Percentiles rank a stretch among this genome's conserved stretches.
phyloP scores from a whole-genome alignment of 2,113 vertebrate species.

The Nibea albiflora region DNA sequence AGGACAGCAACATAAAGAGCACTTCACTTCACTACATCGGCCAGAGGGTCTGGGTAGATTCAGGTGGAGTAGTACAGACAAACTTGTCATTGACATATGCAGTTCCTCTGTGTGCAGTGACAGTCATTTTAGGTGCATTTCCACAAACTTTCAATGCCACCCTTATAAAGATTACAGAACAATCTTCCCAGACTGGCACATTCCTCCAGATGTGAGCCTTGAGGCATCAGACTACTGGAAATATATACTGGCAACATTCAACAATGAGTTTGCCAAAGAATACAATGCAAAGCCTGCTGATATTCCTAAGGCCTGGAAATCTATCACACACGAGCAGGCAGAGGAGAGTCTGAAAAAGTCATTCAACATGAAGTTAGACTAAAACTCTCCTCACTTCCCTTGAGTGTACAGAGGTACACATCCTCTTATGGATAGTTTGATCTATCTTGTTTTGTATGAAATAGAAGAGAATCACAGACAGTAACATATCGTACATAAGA shows the following conservation, averaged over 20 bases:
- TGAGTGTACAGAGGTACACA: neutral
- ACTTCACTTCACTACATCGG: conserved; percentile 71
- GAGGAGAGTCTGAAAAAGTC: conserved; percentile 63
- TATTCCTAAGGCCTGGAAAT: conserved; percentile 68
- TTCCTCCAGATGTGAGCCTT: no score
- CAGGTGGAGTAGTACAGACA: accelerated
- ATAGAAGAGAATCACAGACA: neutral
- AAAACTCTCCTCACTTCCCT: neutral
- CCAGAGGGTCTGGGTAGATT: conserved; percentile 17
- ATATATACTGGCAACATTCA: conserved; percentile 58
- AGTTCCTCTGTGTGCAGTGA: conserved; percentile 46
- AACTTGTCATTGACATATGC: conserved; percentile 57
- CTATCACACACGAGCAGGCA: conserved; percentile 41
- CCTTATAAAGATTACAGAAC: conserved; percentile 70
- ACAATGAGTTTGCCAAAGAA: conserved; percentile 45
- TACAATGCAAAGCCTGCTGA: conserved; percentile 50
- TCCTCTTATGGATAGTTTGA: neutral
- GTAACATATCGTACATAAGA: no score
- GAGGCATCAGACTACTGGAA: no score
- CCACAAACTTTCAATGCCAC: neutral
- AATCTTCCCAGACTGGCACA: conserved; percentile 72
- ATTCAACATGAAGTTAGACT: conserved; percentile 56
- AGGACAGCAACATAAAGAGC: conserved; percentile 61
- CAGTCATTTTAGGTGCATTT: accelerated
- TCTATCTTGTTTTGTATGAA: neutral